Evolutionary conservation across 2,113 vertebrate species (phyloP), one percentile per base, ranked within the genome.

Genomic region (Telmatochromis sp.): DNA sequence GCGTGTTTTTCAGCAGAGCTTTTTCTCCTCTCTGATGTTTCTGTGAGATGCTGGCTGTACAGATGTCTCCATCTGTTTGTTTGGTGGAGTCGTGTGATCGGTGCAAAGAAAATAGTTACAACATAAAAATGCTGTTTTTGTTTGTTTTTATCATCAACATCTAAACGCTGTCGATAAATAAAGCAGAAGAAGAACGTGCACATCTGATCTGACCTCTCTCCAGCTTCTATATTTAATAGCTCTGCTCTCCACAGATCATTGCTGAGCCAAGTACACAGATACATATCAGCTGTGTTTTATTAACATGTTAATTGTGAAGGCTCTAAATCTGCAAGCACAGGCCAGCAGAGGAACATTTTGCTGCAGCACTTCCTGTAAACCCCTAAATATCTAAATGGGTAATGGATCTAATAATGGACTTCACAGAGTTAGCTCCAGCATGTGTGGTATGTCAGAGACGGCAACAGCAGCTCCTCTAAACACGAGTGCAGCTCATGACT

Each of bases 401-500:
- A 26, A 45, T 45, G 21, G 45, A 73, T 45, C 40, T 26, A 45
- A 73, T 17, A 73, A 45, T 45, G 21, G 37, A 15, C n/a, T 23
- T 73, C 13, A 73, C 21, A 31, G 53, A 53, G 28, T 82, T 45
- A 58, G 87, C 28, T 81, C 13, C 73, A 86, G 80, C 31, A 89
- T 86, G 83, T 58, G 40, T 2, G 89, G 80, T 80, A 89, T 84
- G 85, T 35, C 26, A 21, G 51, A 45, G 68, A 84, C 89, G 84
- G 89, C 45, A 54, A 75, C 82, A 75, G 54, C 81, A 87, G 23
- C 28, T 55, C n/a, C 83, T 80, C 37, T 86, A 86, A 89, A 84
- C 83, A 21, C 4, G 17, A 54, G 45, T 9, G 14, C 19, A 33
- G 75, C 78, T 86, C 35, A 31, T 83, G 28, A 71, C 51, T 33